Conservation (phyloP, 2,797 vertebrate genomes). For the Anabacerthia variegaticeps region DNA sequence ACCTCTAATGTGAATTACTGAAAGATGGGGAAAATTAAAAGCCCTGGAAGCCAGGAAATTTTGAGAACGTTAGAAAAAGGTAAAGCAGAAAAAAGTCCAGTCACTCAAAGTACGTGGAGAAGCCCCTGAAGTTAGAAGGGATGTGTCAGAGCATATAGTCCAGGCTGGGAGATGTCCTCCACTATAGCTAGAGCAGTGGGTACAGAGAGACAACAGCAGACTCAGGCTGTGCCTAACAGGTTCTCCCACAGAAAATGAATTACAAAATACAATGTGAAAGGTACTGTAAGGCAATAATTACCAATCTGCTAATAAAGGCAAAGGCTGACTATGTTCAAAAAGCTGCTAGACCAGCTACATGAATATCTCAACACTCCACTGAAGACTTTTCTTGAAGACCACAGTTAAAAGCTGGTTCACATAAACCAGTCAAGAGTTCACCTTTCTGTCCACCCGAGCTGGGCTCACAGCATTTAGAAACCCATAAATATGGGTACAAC, state of each 20-base stretch:
- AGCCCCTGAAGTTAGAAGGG: neutral
- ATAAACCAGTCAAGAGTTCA: neutral
- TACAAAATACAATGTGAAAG: neutral
- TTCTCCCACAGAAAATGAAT: neutral
- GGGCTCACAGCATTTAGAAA: neutral
- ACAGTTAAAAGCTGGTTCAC: neutral
- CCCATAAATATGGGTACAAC: neutral
- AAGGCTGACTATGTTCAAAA: neutral
- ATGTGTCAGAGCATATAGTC: accelerated
- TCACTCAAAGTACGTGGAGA: neutral
- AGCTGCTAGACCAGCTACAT: neutral
- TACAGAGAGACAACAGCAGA: neutral
- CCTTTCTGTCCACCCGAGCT: neutral
- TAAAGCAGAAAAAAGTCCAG: neutral
- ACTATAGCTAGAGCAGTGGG: neutral
- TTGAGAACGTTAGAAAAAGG: neutral
- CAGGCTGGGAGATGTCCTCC: neutral
- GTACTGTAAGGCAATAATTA: neutral
- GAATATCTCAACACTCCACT: neutral
- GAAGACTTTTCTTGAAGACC: neutral
- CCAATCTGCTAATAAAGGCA: neutral
- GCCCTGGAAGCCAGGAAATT: neutral
- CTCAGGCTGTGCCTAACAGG: neutral
- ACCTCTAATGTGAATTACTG: neutral
- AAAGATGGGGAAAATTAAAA: neutral